These are phyloP conservation scores for Eupithecia centaureata DNA, from an alignment of 2,888 invertebrate genomes.

Conservation along the genomic window DNA sequence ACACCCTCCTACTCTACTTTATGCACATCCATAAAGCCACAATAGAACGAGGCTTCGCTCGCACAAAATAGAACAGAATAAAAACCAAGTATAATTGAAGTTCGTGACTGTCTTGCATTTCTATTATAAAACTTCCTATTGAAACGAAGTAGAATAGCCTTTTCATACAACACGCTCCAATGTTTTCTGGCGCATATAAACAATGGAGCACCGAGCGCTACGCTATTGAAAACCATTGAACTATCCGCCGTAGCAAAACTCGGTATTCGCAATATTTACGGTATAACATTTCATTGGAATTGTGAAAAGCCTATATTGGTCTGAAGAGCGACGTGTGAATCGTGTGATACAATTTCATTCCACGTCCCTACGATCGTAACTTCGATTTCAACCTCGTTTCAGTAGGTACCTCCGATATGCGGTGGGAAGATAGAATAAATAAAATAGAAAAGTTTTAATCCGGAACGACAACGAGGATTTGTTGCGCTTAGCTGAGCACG, in stretches of 20 bases:
- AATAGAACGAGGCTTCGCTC: constrained; percentile 24
- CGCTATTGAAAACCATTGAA: constrained; percentile 36
- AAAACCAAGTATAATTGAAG: constrained; percentile 31
- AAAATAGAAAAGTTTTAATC: constrained; percentile 51
- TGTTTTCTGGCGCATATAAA: constrained; percentile 37
- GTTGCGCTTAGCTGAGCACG: constrained; percentile 49
- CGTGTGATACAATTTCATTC: constrained; percentile 1
- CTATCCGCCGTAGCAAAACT: constrained; percentile 28
- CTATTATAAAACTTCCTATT: constrained; percentile 33
- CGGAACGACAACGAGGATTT: constrained; percentile 46
- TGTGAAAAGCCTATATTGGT: constrained; percentile 9
- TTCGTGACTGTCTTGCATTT: constrained; percentile 33
- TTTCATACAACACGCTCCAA: constrained; percentile 34
- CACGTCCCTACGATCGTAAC: constrained; percentile 4
- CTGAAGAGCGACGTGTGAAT: not conserved
- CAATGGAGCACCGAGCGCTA: constrained; percentile 35
- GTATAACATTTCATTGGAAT: constrained; percentile 18
- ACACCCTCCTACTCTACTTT: constrained; percentile 31
- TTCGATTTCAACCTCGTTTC: constrained; percentile 11
- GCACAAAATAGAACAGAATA: constrained; percentile 25
- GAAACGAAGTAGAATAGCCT: constrained; percentile 35
- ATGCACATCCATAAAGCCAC: constrained; percentile 29
- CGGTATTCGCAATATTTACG: constrained; percentile 16
- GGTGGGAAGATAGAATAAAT: constrained; percentile 30
- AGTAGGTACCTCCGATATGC: constrained; percentile 13